Evolutionary conservation across 1,140 invertebrate species (phyloP), one percentile per base, ranked within the genome.

Genomic region (Episyrphus balteatus): DNA sequence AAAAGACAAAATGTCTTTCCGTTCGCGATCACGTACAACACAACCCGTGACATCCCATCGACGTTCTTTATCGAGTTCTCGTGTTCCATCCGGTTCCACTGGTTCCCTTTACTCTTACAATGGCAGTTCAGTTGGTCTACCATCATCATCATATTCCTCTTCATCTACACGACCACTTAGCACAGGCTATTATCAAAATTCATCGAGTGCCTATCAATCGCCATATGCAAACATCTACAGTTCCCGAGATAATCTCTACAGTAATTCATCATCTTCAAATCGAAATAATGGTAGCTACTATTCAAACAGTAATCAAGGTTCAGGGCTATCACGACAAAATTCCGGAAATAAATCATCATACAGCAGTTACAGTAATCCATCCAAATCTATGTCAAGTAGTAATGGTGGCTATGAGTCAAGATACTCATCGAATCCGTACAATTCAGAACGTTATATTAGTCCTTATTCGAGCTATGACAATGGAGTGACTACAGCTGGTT

Each of bases 401-500:
- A 57, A 52, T 19, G 53, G 56, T 34, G 48, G 51, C 18, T 36
- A 44, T 30, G 19, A 15, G 39, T 46, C 48, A 13, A 48, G 51
- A 41, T 53, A 53, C 36, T 30, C n/a, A n/a, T 48, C 49, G 3
- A 51, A 44, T 53, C 50, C n/a, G 44, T 62, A 62, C 14, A 39
- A 43, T 44, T 61, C 56, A 40, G 59, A 61, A 44, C 59, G 65
- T 15, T 68, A 68, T 52, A 53, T 65, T 30, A 68, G 62, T 51
- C 66, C 66, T 44, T 68, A 68, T 40, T 46, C 57, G 33, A 60
- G 57, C 42, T 68, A 68, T 49, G 66, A 68, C 15, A 68, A 68
- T 48, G 66, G 66, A n/a, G 57, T 68, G 39, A 68, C 65, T 6
- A 68, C 65, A 9, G 66, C 66, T 5, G 64, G 65, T 17, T 52